Base-by-base conservation (phyloP, 2,888 invertebrate species). In the Thymelicus sylvestris region DNA sequence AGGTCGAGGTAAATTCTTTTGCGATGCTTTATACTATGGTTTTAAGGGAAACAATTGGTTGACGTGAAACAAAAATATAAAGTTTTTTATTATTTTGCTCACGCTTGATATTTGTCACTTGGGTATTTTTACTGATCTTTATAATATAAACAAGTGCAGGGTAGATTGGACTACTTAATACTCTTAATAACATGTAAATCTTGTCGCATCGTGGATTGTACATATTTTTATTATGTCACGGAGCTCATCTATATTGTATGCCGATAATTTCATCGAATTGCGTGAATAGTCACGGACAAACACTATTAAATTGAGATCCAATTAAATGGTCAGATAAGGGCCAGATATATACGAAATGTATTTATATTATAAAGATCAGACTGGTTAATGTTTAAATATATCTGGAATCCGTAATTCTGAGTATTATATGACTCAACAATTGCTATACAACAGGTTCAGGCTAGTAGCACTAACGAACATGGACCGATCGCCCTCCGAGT, bases 401-500 rank as follows among this genome's bases (percentile, higher is more conserved):
- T 19, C 15, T 6, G 7, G 15, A 2, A 52, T 7, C 0, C 19
- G 15, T 7, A 4, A 7, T n/a, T 15, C 7, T 15, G 6, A 52
- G 2, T 19, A 24, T 55, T 24, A 2, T 24, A 8, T 55, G 6
- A 55, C 24, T 55, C 0, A 62, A 63, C 38, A 1, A 15, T 39
- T 24, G 31, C 1, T 55, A 67, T 55, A 41, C 41, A 15, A 44
- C 71, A 95, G 97, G 77, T 96, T 96, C 87, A 95, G 96, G 74
- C 89, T 97, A 73, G 97, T 97, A 95, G 95, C 97, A 0, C 91
- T 95, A 72, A 95, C 95, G 10, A 95, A 95, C 62, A 96, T 96
- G 95, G 96, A 97, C 78, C 94, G 96, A 52, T 97, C 96, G 69
- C 96, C 97, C 0, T 97, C 97, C 7, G 97, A 97, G 77, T 95